Conservation (phyloP, 2,888 invertebrate species). For the Apamea anceps region DNA sequence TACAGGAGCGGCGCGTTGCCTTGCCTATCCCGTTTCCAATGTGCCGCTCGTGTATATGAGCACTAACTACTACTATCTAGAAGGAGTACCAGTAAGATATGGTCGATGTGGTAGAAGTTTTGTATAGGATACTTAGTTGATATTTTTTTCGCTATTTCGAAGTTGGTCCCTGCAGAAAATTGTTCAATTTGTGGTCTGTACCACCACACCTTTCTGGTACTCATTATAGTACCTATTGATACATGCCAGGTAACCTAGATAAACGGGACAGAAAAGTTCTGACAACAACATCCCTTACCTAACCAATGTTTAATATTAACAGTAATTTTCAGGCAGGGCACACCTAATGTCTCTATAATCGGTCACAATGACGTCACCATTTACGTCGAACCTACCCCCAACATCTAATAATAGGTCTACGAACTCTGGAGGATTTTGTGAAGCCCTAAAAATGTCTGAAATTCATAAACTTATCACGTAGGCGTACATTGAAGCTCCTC, state of each 20-base stretch:
- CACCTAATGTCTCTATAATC: slow-evolving; percentile 18
- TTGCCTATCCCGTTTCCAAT: not conserved
- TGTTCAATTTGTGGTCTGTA: not conserved
- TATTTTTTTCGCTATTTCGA: not conserved
- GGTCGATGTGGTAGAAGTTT: too few relatives aligned
- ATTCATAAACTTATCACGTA: slow-evolving; percentile 52
- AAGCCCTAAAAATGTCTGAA: slow-evolving; percentile 59
- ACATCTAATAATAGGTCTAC: slow-evolving; percentile 43
- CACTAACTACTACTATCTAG: not conserved
- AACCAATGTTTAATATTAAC: not conserved
- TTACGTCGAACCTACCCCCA: slow-evolving; percentile 22
- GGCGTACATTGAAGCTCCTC: slow-evolving; percentile 17
- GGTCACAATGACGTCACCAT: slow-evolving; percentile 21
- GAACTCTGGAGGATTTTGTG: slow-evolving; percentile 60
- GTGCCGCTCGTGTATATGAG: not conserved
- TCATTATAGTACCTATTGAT: not conserved
- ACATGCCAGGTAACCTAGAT: not conserved
- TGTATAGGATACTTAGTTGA: too few relatives aligned
- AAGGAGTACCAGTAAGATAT: too few relatives aligned
- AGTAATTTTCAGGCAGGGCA: not conserved
- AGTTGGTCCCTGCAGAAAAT: not conserved
- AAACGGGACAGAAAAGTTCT: not conserved
- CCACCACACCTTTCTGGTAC: not conserved
- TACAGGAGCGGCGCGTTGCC: not conserved
- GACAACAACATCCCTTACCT: not conserved